phyloP scores from a whole-genome alignment of 2,113 vertebrate species.

The Trachemys scripta region DNA sequence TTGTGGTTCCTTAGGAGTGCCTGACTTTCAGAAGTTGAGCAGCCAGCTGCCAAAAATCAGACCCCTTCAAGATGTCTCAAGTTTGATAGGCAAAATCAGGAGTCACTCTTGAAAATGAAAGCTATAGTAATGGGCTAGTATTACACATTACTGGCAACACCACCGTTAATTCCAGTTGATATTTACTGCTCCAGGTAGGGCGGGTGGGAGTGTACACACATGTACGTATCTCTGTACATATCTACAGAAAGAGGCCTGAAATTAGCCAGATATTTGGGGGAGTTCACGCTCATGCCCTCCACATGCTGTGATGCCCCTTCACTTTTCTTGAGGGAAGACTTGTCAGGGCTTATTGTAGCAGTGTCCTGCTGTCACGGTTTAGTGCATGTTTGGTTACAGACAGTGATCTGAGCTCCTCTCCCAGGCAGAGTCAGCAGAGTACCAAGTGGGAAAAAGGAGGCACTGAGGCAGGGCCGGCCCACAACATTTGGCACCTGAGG shows the following conservation, averaged over 20 bases:
- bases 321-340: neutral
- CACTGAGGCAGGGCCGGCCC: too few species aligned
- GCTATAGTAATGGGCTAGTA: neutral
- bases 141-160: neutral
- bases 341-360: neutral
- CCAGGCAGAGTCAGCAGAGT: neutral
- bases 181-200: slow-evolving; percentile 16
- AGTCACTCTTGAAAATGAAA: neutral
- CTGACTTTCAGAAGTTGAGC: neutral
- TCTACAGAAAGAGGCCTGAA: slow-evolving; percentile 40
- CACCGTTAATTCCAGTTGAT: neutral
- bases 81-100: neutral
- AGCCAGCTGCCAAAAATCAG: neutral
- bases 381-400: neutral
- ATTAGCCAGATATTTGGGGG: slow-evolving; percentile 8
- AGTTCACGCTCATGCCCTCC: neutral
- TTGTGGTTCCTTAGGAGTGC: neutral
- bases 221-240: neutral
- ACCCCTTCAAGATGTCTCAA: neutral
- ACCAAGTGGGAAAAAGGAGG: neutral
- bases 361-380: neutral
- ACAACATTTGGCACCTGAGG: too few species aligned
- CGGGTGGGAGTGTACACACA: neutral
- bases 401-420: neutral
- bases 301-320: neutral